Evolutionary conservation across 2,113 vertebrate genomes (phyloP).

Genomic region (Percopsis transmontana): DNA sequence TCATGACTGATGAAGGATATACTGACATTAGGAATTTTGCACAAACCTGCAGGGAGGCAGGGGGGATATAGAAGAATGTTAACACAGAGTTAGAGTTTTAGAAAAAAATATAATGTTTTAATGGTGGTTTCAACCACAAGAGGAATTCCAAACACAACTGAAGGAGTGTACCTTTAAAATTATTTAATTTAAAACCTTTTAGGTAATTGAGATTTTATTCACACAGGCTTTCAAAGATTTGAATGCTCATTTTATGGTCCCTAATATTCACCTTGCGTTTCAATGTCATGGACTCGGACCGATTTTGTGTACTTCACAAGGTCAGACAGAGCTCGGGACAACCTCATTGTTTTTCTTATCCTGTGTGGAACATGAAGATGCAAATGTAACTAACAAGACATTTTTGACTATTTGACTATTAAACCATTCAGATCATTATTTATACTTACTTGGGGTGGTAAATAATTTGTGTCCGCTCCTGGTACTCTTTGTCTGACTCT

Average conservation of each 20-base stretch:
- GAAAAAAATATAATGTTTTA: no score
- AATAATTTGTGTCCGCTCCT: slow-evolving; percentile 78
- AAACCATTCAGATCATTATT: neutral
- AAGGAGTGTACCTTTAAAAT: no score
- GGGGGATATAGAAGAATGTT: no score
- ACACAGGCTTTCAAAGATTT: neutral
- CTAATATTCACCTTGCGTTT: slow-evolving; percentile 82
- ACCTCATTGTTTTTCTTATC: slow-evolving; percentile 93
- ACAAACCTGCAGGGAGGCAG: no score
- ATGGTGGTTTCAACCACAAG: no score
- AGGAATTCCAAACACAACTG: no score
- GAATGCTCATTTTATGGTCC: neutral
- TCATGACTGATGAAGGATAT: no score
- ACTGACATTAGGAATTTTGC: no score
- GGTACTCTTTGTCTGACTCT: slow-evolving; percentile 76
- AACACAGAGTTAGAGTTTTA: no score
- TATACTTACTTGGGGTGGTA: slow-evolving; percentile 82
- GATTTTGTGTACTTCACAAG: slow-evolving; percentile 96
- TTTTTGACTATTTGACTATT: neutral
- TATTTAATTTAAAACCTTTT: no score
- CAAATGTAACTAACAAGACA: neutral
- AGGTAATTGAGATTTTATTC: no score
- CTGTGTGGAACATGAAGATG: slow-evolving; percentile 37
- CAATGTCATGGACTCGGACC: slow-evolving; percentile 89
- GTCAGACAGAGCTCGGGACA: slow-evolving; percentile 93